These are phyloP conservation scores for Chaetorhynchus papuensis DNA, from an alignment of 2,113 vertebrate genomes.

Conservation along the genomic window DNA sequence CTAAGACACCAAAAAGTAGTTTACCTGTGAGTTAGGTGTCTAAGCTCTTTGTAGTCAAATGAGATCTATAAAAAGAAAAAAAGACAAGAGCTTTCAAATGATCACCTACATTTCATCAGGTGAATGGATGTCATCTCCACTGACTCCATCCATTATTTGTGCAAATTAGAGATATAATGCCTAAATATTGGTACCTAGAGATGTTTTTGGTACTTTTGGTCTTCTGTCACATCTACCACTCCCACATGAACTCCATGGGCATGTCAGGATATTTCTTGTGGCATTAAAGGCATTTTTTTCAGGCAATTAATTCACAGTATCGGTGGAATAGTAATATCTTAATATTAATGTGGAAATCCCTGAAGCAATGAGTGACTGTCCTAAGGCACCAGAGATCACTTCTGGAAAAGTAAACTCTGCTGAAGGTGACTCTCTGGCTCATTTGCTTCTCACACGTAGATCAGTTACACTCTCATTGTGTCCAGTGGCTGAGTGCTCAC, in stretches of 20 bases:
- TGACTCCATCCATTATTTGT: not conserved
- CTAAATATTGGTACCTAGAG: not conserved
- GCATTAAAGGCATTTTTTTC: not conserved
- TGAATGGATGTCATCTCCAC: not conserved
- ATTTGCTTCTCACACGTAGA: fast-evolving
- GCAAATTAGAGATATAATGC: not conserved
- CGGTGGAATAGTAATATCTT: not conserved
- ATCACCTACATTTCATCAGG: not conserved
- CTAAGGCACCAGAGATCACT: not conserved
- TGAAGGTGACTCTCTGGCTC: not conserved
- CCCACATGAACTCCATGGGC: fast-evolving
- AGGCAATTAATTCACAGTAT: not conserved
- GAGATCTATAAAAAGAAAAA: not conserved
- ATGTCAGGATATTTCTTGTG: not conserved
- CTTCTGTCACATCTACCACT: not conserved
- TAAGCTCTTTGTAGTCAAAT: not conserved
- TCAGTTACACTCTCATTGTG: not conserved
- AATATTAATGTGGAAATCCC: not conserved
- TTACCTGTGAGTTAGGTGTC: not conserved
- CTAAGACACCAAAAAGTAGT: not conserved
- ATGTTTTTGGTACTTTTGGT: not conserved
- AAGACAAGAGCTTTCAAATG: not conserved
- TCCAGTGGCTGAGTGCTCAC: not conserved
- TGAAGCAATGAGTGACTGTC: not conserved
- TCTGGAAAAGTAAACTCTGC: not conserved